Percentiles rank a stretch among this genome's conserved stretches.
Conservation (phyloP, 1,140 invertebrate genomes). For the Platyscapa corneri region DNA sequence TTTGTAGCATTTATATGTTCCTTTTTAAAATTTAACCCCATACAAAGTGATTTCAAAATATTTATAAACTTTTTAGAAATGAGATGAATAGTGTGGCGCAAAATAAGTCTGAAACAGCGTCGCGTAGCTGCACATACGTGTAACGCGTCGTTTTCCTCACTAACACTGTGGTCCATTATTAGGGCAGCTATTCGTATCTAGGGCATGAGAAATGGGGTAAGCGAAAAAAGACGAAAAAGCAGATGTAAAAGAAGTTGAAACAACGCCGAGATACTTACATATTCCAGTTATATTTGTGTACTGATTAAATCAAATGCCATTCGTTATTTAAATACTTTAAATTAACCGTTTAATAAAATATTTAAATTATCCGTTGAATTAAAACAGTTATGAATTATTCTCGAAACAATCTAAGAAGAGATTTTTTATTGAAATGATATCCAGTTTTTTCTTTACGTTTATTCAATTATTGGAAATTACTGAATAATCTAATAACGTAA, state of each 20-base stretch:
- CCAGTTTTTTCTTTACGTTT: not conserved
- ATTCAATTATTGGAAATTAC: not conserved
- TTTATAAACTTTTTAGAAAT: too few species aligned
- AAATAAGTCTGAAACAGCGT: not conserved
- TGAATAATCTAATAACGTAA: not conserved
- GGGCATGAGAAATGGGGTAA: conserved; percentile 12
- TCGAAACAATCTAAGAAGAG: too few species aligned
- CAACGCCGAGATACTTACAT: not conserved
- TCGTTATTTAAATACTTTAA: not conserved
- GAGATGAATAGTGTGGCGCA: not conserved
- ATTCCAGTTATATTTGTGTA: not conserved
- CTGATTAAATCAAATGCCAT: not conserved
- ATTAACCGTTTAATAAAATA: not conserved
- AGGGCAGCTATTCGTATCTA: not conserved
- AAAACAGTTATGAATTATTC: too few species aligned
- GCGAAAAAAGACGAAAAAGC: not conserved
- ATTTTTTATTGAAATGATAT: not conserved
- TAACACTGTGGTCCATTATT: not conserved
- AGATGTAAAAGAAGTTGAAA: not conserved
- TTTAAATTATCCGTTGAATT: not conserved
- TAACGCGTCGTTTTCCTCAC: not conserved
- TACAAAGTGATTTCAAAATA: not conserved
- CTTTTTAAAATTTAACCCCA: not conserved
- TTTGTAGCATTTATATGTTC: not conserved
- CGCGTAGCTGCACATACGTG: not conserved